These are phyloP conservation scores for Trissolcus brochymenae DNA, from an alignment of 2,888 invertebrate genomes.

Conservation along the genomic window DNA sequence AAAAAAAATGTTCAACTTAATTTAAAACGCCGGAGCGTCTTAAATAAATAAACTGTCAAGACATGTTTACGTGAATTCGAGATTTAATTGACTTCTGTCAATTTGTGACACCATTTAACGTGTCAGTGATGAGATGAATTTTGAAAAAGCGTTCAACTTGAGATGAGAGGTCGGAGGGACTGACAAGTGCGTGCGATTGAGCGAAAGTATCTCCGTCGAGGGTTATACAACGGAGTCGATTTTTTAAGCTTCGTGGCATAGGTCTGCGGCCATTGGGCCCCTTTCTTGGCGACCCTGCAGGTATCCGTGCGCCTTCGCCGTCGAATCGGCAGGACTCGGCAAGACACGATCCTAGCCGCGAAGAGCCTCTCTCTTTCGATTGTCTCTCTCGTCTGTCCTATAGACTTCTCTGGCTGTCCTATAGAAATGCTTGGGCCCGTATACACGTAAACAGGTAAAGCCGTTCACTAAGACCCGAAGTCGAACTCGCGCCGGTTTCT, in stretches of 20 bases:
- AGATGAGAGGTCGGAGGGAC: slow-evolving; percentile 9
- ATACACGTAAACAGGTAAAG: slow-evolving; percentile 46
- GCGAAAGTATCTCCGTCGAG: slow-evolving; percentile 42
- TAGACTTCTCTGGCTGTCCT: slow-evolving; percentile 41
- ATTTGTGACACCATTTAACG: too few species aligned
- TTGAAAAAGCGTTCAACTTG: background rate
- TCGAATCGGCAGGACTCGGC: slow-evolving; percentile 42
- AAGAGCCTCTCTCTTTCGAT: slow-evolving; percentile 50
- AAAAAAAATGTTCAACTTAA: too few species aligned
- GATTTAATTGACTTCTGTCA: too few species aligned
- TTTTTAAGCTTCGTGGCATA: slow-evolving; percentile 40
- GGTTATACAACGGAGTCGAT: slow-evolving; percentile 39
- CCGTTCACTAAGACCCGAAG: slow-evolving; percentile 68
- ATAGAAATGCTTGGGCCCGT: slow-evolving; percentile 50
- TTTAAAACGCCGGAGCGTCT: too few species aligned
- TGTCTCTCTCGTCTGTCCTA: slow-evolving; percentile 25
- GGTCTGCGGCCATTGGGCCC: slow-evolving; percentile 36
- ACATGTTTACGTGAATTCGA: too few species aligned
- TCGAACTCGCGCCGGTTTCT: slow-evolving; percentile 61
- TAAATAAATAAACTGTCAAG: too few species aligned
- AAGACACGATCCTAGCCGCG: slow-evolving; percentile 31
- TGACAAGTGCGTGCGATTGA: slow-evolving; percentile 39
- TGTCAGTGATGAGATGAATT: background rate
- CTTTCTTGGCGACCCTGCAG: slow-evolving; percentile 35
- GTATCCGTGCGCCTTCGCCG: slow-evolving; percentile 38